Conservation (phyloP, 2,797 vertebrate species). For the Artibeus jamaicensis region DNA sequence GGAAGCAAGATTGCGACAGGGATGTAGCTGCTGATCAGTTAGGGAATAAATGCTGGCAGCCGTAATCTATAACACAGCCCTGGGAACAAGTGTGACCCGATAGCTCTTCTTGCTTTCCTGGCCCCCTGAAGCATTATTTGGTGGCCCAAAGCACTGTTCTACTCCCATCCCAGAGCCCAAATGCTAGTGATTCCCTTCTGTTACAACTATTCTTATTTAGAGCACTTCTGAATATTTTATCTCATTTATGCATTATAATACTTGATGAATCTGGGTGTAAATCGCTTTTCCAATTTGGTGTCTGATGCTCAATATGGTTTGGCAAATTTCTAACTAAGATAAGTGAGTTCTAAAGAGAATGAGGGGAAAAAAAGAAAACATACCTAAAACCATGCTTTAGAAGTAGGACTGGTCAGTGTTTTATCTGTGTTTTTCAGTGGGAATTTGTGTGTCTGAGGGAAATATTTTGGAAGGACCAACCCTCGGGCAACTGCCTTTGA, state of each 20-base stretch:
- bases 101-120: too few relatives aligned
- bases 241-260: background rate
- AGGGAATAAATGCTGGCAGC: background rate
- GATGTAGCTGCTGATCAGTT: background rate
- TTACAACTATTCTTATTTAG: background rate
- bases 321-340: background rate
- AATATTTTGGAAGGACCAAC: background rate
- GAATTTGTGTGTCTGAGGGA: background rate
- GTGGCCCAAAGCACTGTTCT: too few relatives aligned
- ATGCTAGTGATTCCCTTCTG: background rate
- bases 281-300: background rate
- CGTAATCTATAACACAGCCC: rapidly evolving
- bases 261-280: background rate
- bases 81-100: too few relatives aligned
- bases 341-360: background rate
- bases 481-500: background rate
- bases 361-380: background rate
- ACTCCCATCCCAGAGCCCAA: rapidly evolving
- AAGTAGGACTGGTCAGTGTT: background rate
- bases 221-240: background rate
- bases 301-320: background rate
- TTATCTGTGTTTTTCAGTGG: background rate
- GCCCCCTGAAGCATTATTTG: too few relatives aligned
- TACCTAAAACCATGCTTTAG: background rate
- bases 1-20: too few relatives aligned